Evolutionary conservation across 2,113 vertebrate genomes (phyloP), one percentile per base, ranked within the genome.

Genomic region (Steatornis caripensis): DNA sequence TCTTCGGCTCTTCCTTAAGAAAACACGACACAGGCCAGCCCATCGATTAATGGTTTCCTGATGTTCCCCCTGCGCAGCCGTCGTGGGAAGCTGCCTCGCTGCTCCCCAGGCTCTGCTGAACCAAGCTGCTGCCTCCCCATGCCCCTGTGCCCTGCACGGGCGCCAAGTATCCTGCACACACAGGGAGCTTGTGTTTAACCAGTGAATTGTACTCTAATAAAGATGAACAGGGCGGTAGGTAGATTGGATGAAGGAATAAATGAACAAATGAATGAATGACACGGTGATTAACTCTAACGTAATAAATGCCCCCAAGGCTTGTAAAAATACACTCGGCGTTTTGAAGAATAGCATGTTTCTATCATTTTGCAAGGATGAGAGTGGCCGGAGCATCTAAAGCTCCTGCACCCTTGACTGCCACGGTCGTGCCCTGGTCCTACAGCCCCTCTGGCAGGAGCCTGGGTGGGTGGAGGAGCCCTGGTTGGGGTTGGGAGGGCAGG

Each of bases 31-130:
- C 0, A 0, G 79, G 72, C 87, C 95, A 95, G 78, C 51, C 68
- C 93, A 82, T 90, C 71, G 3, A 91, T 95, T 95, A 96, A 97
- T 95, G 91, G 72, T 77, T 97, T 97, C 97, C 95, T 91, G 76
- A 94, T 96, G 95, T 95, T 97, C 39, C 60, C 72, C 88, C 48
- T 0, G 0, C 9, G 3, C 7, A 13, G 93, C 84, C 0, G 0
- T 69, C 0, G 1, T 77, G 92, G 88, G 69, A 95, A 93, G 75
- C 51, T 86, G 65, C 55, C 62, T 95, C 54, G 46, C 54, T 0
- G 2, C 43, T 94, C 45, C 43, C 69, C 30, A 12, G 66, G 36
- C 60, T 57, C 57, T 58, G 48, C 53, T 22, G 78, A 61, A 23
- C 46, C 0, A 2, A 78, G 7, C 12, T 39, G 11, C 51, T 5